Evolutionary conservation across 2,888 invertebrate species (phyloP).

Genomic region (Trichopoda pennipes): DNA sequence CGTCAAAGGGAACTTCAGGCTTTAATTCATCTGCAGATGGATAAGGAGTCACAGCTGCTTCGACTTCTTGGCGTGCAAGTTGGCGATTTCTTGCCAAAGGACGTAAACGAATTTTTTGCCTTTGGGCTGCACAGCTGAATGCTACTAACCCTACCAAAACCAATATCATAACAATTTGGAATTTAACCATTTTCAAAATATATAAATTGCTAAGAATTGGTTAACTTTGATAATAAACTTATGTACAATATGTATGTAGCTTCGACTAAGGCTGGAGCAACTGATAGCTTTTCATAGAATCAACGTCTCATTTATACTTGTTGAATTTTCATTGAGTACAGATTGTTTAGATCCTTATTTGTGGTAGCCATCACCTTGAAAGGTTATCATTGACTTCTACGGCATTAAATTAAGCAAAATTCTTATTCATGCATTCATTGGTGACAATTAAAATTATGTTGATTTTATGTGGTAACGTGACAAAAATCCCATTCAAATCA

Average conservation of each 20-base stretch:
- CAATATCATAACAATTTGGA: constrained; percentile 70
- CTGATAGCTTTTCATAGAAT: constrained; percentile 53
- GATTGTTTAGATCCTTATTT: constrained; percentile 63
- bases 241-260: constrained; percentile 51
- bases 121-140: constrained; percentile 53
- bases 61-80: constrained; percentile 67
- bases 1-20: constrained; percentile 67
- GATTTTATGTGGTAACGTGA: constrained; percentile 70
- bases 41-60: constrained; percentile 65
- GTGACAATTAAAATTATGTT: constrained; percentile 68
- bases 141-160: constrained; percentile 68
- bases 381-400: constrained; percentile 55
- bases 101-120: constrained; percentile 55
- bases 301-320: constrained; percentile 54
- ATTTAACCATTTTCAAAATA: constrained; percentile 73
- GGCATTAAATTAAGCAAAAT: constrained; percentile 49
- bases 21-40: constrained; percentile 69
- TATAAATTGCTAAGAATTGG: constrained; percentile 18
- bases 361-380: constrained; percentile 56
- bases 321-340: constrained; percentile 26
- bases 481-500: constrained; percentile 61
- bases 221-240: constrained; percentile 5
- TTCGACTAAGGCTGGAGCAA: constrained; percentile 48
- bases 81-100: constrained; percentile 61
- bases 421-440: constrained; percentile 43